These are phyloP conservation scores for Percopsis transmontana DNA, from an alignment of 2,113 vertebrate species.

Conservation along the genomic window DNA sequence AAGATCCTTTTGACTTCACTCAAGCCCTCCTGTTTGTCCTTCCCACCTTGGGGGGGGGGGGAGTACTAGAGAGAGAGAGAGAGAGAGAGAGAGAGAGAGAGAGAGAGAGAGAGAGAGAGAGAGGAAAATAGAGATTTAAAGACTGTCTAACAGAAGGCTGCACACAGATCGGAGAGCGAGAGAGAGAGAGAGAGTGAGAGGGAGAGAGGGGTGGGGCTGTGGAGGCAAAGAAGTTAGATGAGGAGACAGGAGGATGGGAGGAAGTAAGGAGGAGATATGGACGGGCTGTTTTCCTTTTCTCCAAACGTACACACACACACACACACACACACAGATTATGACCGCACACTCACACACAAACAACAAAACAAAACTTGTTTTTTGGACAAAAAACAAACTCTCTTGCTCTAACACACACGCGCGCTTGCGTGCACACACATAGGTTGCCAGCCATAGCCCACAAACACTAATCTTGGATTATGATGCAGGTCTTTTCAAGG, in stretches of 20 bases:
- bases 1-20: slow-evolving; percentile 73
- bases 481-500: slow-evolving; percentile 65
- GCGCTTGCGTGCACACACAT: slow-evolving; percentile 5
- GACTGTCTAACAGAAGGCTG: neutral
- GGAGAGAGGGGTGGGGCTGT: neutral
- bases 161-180: too few relatives aligned
- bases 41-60: slow-evolving; percentile 75
- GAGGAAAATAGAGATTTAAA: neutral
- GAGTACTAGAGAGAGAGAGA: too few relatives aligned
- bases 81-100: neutral
- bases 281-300: too few relatives aligned
- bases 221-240: neutral
- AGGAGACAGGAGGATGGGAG: neutral
- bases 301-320: slow-evolving; percentile 20
- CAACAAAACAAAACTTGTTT: slow-evolving; percentile 7
- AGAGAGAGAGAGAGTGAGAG: too few relatives aligned
- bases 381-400: neutral
- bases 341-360: neutral
- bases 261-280: too few relatives aligned
- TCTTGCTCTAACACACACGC: neutral
- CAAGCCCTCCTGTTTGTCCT: slow-evolving; percentile 74
- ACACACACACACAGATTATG: slow-evolving; percentile 17
- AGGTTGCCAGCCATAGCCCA: slow-evolving; percentile 2
- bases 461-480: slow-evolving; percentile 69
- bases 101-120: slow-evolving; percentile 14